A percentile compares a stretch with the other conserved stretches of the same genome.
Evolutionary conservation across 1,140 invertebrate species (phyloP).

Genomic region (Sycobia sp.): DNA sequence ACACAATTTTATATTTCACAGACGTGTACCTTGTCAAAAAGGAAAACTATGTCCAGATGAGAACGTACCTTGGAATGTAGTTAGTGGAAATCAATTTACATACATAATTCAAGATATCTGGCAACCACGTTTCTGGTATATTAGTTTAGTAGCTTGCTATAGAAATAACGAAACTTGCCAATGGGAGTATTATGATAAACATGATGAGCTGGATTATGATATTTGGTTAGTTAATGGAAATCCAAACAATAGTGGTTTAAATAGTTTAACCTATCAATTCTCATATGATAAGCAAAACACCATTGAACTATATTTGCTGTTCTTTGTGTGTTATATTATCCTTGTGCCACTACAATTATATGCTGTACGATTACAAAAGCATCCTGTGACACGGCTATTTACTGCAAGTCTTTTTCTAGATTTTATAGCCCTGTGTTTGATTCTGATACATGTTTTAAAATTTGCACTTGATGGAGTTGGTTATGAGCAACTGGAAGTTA

Average conservation of each 20-base stretch:
- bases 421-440: constrained; percentile 82
- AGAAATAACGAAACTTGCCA: constrained; percentile 77
- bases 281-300: constrained; percentile 95
- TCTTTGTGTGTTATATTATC: constrained; percentile 86
- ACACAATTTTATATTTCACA: constrained; percentile 39
- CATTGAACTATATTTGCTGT: constrained; percentile 88
- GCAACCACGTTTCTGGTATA: constrained; percentile 94
- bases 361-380: constrained; percentile 83
- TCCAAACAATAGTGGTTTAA: constrained; percentile 81
- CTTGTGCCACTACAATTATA: constrained; percentile 88
- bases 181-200: constrained; percentile 76
- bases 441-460: constrained; percentile 86
- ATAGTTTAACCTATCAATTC: constrained; percentile 92
- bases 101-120: constrained; percentile 87
- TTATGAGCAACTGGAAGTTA: constrained; percentile 76
- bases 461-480: constrained; percentile 90
- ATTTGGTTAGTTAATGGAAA: constrained; percentile 96
- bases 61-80: constrained; percentile 81
- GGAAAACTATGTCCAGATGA: constrained; percentile 85
- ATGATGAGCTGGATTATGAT: constrained; percentile 79
- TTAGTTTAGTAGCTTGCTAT: constrained; percentile 91
- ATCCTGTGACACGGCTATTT: constrained; percentile 90
- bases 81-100: constrained; percentile 89
- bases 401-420: constrained; percentile 86
- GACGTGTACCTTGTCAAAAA: constrained; percentile 83